These are phyloP conservation scores for Galbula dea DNA, from an alignment of 2,113 vertebrate genomes.

Conservation along the genomic window DNA sequence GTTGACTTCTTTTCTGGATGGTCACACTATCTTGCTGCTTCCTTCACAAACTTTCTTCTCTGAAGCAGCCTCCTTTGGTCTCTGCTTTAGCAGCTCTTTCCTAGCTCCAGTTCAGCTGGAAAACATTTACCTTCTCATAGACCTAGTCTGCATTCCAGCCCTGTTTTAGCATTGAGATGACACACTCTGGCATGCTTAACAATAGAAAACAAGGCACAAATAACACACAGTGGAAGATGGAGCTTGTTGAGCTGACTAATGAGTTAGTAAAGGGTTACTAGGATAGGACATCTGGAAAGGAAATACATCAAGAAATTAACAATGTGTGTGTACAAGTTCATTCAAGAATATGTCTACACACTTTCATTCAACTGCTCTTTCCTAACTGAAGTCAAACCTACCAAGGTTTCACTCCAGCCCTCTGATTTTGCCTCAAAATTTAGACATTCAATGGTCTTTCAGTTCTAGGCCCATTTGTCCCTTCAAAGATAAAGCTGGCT, in stretches of 20 bases:
- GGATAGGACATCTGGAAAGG: too few species aligned
- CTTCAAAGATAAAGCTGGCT: not conserved
- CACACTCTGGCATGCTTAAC: not conserved
- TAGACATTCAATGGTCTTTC: not conserved
- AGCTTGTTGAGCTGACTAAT: not conserved
- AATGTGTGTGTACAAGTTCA: too few species aligned
- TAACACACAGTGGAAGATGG: not conserved
- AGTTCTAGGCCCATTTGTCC: not conserved
- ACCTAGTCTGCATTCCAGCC: not conserved
- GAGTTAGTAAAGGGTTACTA: too few species aligned
- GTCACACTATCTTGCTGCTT: not conserved
- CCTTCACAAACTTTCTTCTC: not conserved
- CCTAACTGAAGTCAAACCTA: not conserved
- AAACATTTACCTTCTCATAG: not conserved
- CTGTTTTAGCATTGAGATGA: not conserved
- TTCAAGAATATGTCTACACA: not conserved
- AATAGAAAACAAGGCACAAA: not conserved
- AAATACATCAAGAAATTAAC: not conserved
- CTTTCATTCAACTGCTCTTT: not conserved
- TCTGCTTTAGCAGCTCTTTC: not conserved
- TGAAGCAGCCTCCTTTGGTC: not conserved
- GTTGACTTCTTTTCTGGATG: not conserved
- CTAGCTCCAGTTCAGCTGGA: not conserved
- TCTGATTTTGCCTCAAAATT: not conserved
- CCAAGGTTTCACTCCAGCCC: not conserved